Evolutionary conservation across 2,888 invertebrate genomes (phyloP), one percentile per base, ranked within the genome.

Genomic region (Micoletzkya japonica): DNA sequence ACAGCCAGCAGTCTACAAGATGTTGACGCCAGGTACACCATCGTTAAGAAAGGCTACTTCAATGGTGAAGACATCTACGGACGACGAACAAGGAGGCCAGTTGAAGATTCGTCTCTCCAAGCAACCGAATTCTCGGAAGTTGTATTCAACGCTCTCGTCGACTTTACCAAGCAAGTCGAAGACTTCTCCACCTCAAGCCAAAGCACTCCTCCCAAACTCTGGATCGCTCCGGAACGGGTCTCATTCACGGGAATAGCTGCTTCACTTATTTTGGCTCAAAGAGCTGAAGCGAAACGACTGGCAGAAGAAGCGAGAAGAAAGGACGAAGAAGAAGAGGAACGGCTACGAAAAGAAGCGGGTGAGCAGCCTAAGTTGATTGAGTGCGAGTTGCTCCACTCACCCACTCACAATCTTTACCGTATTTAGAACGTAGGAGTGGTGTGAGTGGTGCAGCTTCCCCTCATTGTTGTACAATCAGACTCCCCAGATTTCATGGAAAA

Each of bases 121-220:
- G 26, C 34, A 24, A 44, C 44, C 4, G 57, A 58, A 17, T 34
- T 49, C 39, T 58, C 57, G 6, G 68, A 68, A 44, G 50, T 50
- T 44, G 49, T 68, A 30, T 68, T 68, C 68, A 68, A 68, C 58
- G 68, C 68, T n/a, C 24, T 68, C 14, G 58, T 68, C 6, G 68
- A 68, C 32, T 36, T 57, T 0, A 58, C 57, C 24, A 37, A 30
- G 17, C 26, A 30, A 17, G 57, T 58, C 1, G 68, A 68, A 34
- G 58, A 58, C 24, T 68, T 68, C 58, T 68, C 68, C 2, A 28
- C 58, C 28, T 6, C 58, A 3, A 28, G 26, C 37, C 64, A 37
- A 66, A 36, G 44, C 1, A 14, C 50, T 28, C 63, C 50, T 54
- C 57, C 58, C 7, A n/a, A 24, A 49, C 39, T 68, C 4, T 34